Evolutionary conservation across 2,888 invertebrate species (phyloP).

Genomic region (Pollenia angustigena): DNA sequence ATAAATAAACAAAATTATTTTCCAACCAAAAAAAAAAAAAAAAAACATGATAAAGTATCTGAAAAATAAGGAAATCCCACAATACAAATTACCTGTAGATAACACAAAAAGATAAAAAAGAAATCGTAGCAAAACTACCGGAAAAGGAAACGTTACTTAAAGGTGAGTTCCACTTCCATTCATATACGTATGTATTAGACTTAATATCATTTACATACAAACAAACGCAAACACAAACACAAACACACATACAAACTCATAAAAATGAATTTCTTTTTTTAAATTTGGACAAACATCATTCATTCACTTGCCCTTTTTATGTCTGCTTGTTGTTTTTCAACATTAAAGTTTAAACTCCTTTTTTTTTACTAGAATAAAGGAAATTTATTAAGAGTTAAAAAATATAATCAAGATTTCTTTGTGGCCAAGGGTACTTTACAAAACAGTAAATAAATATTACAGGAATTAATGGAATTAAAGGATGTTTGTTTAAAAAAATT

Average conservation of each 20-base stretch:
- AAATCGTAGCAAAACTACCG: slow-evolving; percentile 2
- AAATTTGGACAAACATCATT: too few species aligned
- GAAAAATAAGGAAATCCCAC: neutral
- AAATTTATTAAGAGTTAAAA: too few species aligned
- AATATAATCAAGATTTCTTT: too few species aligned
- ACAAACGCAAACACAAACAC: neutral
- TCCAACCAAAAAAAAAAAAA: neutral
- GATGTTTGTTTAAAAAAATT: too few species aligned
- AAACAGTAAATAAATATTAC: too few species aligned
- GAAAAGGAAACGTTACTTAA: slow-evolving; percentile 22
- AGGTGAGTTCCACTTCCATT: neutral
- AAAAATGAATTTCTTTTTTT: neutral
- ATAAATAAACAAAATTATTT: slow-evolving; percentile 15
- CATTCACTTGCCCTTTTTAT: too few species aligned
- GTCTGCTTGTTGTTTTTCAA: too few species aligned
- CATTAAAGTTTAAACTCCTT: too few species aligned
- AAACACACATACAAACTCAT: neutral
- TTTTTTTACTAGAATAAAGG: too few species aligned
- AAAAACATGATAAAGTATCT: neutral
- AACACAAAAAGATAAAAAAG: neutral
- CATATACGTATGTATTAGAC: neutral
- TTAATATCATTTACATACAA: neutral
- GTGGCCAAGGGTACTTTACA: too few species aligned
- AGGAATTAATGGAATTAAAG: too few species aligned
- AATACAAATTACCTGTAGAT: slow-evolving; percentile 11